phyloP scores from a whole-genome alignment of 2,113 vertebrate genomes.

The Phyllostomus hastatus region DNA sequence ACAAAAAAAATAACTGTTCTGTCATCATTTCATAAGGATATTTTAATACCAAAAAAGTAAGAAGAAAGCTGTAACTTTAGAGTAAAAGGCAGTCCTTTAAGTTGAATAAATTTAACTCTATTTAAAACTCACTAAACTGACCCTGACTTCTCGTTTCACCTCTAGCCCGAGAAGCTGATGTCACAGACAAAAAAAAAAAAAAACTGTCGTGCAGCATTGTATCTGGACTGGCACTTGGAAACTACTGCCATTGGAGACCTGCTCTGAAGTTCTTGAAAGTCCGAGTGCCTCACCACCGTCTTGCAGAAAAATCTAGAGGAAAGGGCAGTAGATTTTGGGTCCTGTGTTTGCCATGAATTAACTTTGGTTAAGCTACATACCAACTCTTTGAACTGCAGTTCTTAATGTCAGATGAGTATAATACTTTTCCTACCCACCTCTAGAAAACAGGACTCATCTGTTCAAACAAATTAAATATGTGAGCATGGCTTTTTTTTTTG shows the following conservation, averaged over 20 bases:
- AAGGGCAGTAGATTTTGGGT: background rate
- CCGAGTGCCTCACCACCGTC: background rate
- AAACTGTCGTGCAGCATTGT: rapidly evolving
- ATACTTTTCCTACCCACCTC: background rate
- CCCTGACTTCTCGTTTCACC: background rate
- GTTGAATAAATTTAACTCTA: background rate
- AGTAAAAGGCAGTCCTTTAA: background rate
- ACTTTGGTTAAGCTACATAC: background rate
- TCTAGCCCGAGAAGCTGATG: background rate
- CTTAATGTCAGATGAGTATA: background rate
- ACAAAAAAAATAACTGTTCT: background rate
- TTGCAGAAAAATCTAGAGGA: background rate
- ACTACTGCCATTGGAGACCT: background rate
- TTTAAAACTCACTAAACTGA: background rate
- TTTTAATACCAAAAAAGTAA: background rate
- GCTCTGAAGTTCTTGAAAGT: background rate
- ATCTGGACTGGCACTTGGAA: background rate
- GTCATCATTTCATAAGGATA: background rate
- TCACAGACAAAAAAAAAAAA: background rate
- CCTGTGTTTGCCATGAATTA: background rate
- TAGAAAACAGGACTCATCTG: background rate
- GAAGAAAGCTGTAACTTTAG: background rate
- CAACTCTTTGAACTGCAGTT: background rate
- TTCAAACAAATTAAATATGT: background rate
- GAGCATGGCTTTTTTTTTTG: background rate